Percentiles rank a stretch among this genome's conserved stretches.
Evolutionary conservation across 2,888 invertebrate genomes (phyloP).

Genomic region (Rhogogaster chlorosoma): DNA sequence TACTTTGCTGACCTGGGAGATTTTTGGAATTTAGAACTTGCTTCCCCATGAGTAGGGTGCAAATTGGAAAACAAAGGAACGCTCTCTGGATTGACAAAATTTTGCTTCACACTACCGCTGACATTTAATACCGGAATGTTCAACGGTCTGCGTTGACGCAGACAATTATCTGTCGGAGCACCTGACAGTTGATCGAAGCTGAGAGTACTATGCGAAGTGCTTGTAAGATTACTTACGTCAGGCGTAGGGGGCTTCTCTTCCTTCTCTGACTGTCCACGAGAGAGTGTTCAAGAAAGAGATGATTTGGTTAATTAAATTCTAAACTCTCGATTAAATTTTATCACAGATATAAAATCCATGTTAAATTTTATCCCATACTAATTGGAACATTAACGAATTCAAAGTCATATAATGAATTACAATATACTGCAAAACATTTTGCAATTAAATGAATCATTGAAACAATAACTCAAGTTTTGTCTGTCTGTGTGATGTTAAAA

Average conservation of each 20-base stretch:
- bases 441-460: not conserved
- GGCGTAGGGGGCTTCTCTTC: constrained; percentile 71
- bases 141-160: constrained; percentile 70
- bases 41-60: not conserved
- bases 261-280: constrained; percentile 69
- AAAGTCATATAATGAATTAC: not conserved
- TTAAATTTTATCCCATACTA: not conserved
- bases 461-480: not conserved
- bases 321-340: not conserved
- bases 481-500: not conserved
- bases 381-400: not conserved
- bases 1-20: constrained; percentile 66
- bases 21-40: constrained; percentile 51
- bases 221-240: constrained; percentile 74
- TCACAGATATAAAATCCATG: constrained; percentile 1
- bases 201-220: constrained; percentile 67
- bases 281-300: constrained; percentile 71
- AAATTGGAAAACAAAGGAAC: constrained; percentile 36
- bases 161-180: constrained; percentile 60
- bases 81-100: constrained; percentile 18
- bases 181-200: constrained; percentile 63
- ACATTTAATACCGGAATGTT: constrained; percentile 20
- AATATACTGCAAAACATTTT: not conserved
- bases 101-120: not conserved
- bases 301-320: constrained; percentile 51